Conservation (phyloP, 2,888 invertebrate genomes). For the Empis stercorea region DNA sequence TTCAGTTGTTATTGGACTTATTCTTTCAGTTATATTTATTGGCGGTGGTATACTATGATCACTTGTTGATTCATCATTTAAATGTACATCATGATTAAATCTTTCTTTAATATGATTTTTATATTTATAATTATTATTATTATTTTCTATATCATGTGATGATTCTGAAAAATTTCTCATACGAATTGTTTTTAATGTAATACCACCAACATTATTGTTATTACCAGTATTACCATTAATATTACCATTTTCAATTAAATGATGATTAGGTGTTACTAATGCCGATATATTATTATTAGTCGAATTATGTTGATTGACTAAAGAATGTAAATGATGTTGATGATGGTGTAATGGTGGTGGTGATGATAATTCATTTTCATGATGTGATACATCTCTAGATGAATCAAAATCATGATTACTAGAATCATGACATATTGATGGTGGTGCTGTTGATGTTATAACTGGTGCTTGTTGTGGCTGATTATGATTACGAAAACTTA, state of each 20-base stretch:
- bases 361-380: constrained; percentile 31
- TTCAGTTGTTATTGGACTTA: neutral
- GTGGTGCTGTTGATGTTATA: constrained; percentile 32
- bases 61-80: constrained; percentile 33
- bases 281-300: neutral
- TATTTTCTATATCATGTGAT: constrained; percentile 35
- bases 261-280: constrained; percentile 13
- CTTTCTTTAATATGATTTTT: constrained; percentile 88
- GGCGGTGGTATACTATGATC: constrained; percentile 30
- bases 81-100: constrained; percentile 47
- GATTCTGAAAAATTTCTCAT: constrained; percentile 36
- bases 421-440: constrained; percentile 29
- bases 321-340: neutral
- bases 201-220: constrained; percentile 18
- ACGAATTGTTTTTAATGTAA: constrained; percentile 14
- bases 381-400: constrained; percentile 28
- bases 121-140: constrained; percentile 65
- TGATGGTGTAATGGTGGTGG: constrained; percentile 22
- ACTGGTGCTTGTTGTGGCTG: constrained; percentile 35
- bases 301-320: neutral
- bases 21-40: constrained; percentile 8
- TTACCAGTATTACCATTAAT: constrained; percentile 19
- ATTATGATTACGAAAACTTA: constrained; percentile 33
- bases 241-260: constrained; percentile 9
- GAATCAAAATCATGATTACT: constrained; percentile 35